These are phyloP conservation scores for Amphiura filiformis DNA, from an alignment of 35 echinoderm and acorn worm species.

Conservation along the genomic window DNA sequence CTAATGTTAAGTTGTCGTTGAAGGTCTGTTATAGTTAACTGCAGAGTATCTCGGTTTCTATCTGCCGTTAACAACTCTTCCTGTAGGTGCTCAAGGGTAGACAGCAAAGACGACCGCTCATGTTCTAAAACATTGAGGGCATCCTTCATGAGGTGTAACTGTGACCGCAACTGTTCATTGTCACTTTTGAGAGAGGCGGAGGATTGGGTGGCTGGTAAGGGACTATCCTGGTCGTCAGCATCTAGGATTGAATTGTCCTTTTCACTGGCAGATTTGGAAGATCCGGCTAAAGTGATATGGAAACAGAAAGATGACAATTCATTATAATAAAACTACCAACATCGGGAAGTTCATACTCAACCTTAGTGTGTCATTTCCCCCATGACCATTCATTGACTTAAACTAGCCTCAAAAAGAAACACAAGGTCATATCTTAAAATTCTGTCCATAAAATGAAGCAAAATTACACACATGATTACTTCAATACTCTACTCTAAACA, in stretches of 20 bases:
- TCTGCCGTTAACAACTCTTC: slow-evolving; percentile 87
- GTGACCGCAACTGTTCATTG: slow-evolving; percentile 43
- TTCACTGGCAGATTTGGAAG: background rate
- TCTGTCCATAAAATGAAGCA: too few relatives aligned
- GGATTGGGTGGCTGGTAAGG: background rate
- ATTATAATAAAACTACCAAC: background rate
- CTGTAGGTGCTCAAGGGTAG: slow-evolving; percentile 83
- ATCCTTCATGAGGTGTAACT: slow-evolving; percentile 61
- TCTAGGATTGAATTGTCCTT: background rate
- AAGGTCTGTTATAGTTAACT: slow-evolving; percentile 55
- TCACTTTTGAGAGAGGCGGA: slow-evolving; percentile 26
- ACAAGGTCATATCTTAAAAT: too few relatives aligned
- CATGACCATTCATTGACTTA: too few relatives aligned
- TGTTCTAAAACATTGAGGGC: slow-evolving; percentile 75
- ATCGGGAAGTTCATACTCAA: background rate
- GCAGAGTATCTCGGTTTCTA: slow-evolving; percentile 57
- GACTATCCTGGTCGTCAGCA: background rate
- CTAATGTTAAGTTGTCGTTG: slow-evolving; percentile 56
- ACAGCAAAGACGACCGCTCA: slow-evolving; percentile 76
- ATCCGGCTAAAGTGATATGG: background rate
- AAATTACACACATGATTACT: too few relatives aligned
- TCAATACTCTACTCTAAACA: too few relatives aligned
- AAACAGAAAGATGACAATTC: background rate
- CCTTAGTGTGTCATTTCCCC: too few relatives aligned
- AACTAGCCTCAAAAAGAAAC: too few relatives aligned